Evolutionary conservation across 1,140 invertebrate genomes (phyloP), one percentile per base, ranked within the genome.

Genomic region (Meloidogyne hapla): DNA sequence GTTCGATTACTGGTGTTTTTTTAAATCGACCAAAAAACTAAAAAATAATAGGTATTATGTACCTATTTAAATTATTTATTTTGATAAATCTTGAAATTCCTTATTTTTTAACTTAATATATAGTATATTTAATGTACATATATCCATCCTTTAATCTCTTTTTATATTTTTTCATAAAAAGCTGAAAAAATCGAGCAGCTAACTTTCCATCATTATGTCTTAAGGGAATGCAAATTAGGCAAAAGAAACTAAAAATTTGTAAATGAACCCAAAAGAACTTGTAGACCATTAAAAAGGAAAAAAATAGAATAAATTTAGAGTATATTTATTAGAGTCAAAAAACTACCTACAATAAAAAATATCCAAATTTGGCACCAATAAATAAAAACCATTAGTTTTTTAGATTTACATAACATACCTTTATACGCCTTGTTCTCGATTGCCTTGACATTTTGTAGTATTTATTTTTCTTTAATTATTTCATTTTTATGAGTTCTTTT

Each of bases 141-240:
- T n/a, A n/a, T n/a, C n/a, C 33, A 33, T 56, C 0, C n/a, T 56
- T 21, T 56, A n/a, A n/a, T n/a, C 18, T n/a, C 15, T 18, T 48
- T 4, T 18, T 5, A 21, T 56, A n/a, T n/a, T n/a, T 56, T 56
- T 56, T 8, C 33, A 33, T 33, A 33, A 33, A 33, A 33, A 33
- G 9, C 0, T n/a, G 48, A 56, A 56, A 56, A 8, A 56, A 56
- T 56, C n/a, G 48, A 56, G 4, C 48, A 56, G 8, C 18, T 56
- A 56, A n/a, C n/a, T 21, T 4, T 56, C 18, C 18, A n/a, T 56
- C 8, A 56, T 56, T 56, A 56, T 56, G 48, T 18, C 48, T 56
- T 56, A 56, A n/a, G 48, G 48, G 48, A 56, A 56, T 56, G 48
- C 48, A 56, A 56, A 56, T 56, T 56, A 56, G n/a, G 48, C n/a